A percentile compares a stretch with the other conserved stretches of the same genome.
Conservation (phyloP, 1,140 invertebrate genomes). For the Drosophila cardini region DNA sequence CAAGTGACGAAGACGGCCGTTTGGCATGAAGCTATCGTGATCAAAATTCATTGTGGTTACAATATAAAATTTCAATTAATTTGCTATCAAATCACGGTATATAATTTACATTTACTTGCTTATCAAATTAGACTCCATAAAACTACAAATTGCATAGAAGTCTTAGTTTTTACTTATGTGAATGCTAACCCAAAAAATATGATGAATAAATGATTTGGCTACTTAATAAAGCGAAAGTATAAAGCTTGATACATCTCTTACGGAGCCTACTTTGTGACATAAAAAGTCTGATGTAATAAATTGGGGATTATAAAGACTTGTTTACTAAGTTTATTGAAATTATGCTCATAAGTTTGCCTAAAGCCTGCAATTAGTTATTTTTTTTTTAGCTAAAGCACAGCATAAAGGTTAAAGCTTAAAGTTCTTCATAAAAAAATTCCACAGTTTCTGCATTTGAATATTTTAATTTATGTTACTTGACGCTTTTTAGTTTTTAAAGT, state of each 20-base stretch:
- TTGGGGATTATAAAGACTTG: slow-evolving; percentile 14
- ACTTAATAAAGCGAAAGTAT: slow-evolving; percentile 18
- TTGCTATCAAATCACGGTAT: not conserved
- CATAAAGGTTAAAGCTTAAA: too few relatives aligned
- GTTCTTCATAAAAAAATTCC: too few relatives aligned
- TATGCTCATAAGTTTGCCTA: slow-evolving; percentile 9
- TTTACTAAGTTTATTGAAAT: slow-evolving; percentile 13
- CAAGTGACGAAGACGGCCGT: not conserved
- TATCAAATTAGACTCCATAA: too few relatives aligned
- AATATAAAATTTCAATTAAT: too few relatives aligned
- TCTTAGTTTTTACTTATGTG: not conserved
- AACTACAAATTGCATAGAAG: too few relatives aligned
- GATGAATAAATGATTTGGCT: slow-evolving; percentile 1
- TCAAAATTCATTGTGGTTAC: not conserved
- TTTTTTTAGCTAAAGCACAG: too few relatives aligned
- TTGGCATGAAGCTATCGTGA: not conserved
- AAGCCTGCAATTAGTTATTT: not conserved
- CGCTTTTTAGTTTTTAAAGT: too few relatives aligned
- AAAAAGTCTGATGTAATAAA: slow-evolving; percentile 19
- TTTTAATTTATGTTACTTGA: too few relatives aligned
- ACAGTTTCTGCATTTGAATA: too few relatives aligned
- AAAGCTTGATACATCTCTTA: slow-evolving; percentile 12
- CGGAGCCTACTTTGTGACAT: not conserved
- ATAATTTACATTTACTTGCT: not conserved
- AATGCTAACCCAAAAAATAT: too few relatives aligned